These are phyloP conservation scores for Danionella dracula DNA, from an alignment of 2,797 vertebrate genomes.

Conservation along the genomic window DNA sequence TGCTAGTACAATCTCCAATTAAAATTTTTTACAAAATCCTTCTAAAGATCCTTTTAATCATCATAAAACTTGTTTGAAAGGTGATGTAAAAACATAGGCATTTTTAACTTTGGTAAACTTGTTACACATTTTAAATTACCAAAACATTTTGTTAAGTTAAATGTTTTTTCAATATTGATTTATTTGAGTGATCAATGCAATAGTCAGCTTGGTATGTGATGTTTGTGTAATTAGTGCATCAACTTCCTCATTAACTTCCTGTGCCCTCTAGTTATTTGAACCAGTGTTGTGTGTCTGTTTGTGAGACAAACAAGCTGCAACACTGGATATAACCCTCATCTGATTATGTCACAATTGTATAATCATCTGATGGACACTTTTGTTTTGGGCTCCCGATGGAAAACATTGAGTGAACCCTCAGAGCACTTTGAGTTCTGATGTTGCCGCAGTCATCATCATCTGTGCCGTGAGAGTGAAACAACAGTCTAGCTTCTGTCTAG, in stretches of 20 bases:
- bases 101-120: too few relatives aligned
- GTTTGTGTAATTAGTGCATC: neutral
- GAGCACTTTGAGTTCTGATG: neutral
- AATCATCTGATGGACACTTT: neutral
- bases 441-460: neutral
- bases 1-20: neutral
- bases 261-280: neutral
- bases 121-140: too few relatives aligned
- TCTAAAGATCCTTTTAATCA: too few relatives aligned
- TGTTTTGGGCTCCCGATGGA: slow-evolving; percentile 15
- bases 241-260: neutral
- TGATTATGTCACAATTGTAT: slow-evolving; percentile 14
- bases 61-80: too few relatives aligned
- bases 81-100: too few relatives aligned
- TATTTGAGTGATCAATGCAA: neutral
- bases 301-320: neutral
- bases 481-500: neutral
- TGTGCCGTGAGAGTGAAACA: neutral
- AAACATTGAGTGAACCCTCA: slow-evolving; percentile 1
- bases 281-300: neutral
- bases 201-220: neutral
- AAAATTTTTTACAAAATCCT: too few relatives aligned
- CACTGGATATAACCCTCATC: neutral
- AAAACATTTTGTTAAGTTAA: too few relatives aligned
- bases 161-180: too few relatives aligned